A percentile compares a stretch with the other conserved stretches of the same genome.
phyloP scores from a whole-genome alignment of 2,797 vertebrate genomes.

The Labeo calbasu region DNA sequence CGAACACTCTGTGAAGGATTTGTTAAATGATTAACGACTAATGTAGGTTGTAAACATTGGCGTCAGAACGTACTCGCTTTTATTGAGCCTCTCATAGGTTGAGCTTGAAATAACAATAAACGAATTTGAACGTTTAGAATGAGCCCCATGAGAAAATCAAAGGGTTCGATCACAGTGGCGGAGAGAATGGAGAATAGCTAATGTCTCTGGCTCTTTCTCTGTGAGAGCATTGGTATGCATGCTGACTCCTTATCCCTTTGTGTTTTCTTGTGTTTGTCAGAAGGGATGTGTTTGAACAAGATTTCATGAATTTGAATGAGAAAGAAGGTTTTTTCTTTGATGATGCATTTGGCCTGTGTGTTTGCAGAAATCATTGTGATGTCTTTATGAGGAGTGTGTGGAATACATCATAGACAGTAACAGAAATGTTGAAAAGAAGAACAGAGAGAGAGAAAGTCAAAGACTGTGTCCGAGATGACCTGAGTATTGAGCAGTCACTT shows the following conservation, averaged over 20 bases:
- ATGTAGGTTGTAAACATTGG: not conserved
- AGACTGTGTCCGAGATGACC: constrained; percentile 5
- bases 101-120: not conserved
- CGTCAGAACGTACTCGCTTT: constrained; percentile 6
- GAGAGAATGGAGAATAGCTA: not conserved
- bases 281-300: constrained; percentile 44
- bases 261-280: constrained; percentile 49
- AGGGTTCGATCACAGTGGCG: not conserved
- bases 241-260: constrained; percentile 24
- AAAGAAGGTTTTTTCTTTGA: constrained; percentile 14
- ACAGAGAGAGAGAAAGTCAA: constrained; percentile 1
- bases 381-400: constrained; percentile 31
- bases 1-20: not conserved
- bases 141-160: constrained; percentile 12
- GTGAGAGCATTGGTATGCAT: constrained; percentile 16
- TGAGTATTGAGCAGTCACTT: not conserved
- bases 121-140: not conserved
- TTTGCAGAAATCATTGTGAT: constrained; percentile 35
- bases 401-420: constrained; percentile 25
- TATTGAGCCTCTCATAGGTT: not conserved
- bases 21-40: constrained; percentile 1
- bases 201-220: not conserved
- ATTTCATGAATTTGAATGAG: constrained; percentile 49
- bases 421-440: constrained; percentile 17
- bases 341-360: constrained; percentile 42